Base-by-base conservation (phyloP, 1,140 invertebrate species). In the Nebria ingens region DNA sequence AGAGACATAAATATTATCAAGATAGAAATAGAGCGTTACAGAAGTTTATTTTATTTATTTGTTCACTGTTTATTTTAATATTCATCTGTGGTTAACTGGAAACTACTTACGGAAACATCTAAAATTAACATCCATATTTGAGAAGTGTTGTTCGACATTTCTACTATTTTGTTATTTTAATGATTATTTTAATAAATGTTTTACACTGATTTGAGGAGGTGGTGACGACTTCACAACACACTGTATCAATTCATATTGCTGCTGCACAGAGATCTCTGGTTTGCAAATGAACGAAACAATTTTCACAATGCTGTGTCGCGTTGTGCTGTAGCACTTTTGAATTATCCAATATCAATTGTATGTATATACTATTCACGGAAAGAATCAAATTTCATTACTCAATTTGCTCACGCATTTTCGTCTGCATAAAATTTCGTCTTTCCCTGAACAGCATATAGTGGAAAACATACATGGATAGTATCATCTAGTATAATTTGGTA, bases 161-260 rank as follows among this genome's bases (percentile, higher is more conserved):
- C 40, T 6, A 45, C 25, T 29, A 29, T 6, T 6, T 29, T 45
- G 40, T 45, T 12, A 12, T 45, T 4, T 6, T 45, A 11, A 11
- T 11, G n/a, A n/a, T n/a, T n/a, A n/a, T n/a, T n/a, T n/a, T 45
- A 17, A 4, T 45, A 11, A 4, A 45, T 45, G 6, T 6, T 45
- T 45, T 45, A 45, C 40, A 45, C 40, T 11, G 40, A 9, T 4
- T 45, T 9, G 25, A 45, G 40, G 17, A 9, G 40, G 15, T 45
- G 40, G 17, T 17, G 40, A 45, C 40, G 40, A 45, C 40, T 45
- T 45, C 40, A 45, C 40, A 45, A 45, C 40, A 45, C 17, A 45
- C 6, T 45, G 40, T 45, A 45, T 45, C 40, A 45, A 45, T 45
- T 45, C 40, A 45, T 45, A 45, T 45, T 45, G 40, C 40, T 45